Evolutionary conservation across 2,797 vertebrate species (phyloP).

Genomic region (Remorina albescens): DNA sequence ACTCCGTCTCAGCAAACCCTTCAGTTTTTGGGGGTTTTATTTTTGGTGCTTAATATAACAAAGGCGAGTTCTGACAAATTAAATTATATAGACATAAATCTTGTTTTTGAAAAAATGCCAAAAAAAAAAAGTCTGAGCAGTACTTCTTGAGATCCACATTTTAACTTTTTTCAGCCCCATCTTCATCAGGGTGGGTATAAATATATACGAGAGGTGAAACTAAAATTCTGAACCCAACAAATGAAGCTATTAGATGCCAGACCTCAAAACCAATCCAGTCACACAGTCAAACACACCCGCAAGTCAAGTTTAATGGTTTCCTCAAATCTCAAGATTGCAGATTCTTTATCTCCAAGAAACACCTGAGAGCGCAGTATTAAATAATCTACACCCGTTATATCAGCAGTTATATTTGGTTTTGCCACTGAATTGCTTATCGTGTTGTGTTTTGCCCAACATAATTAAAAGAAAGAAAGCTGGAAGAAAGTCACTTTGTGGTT

Average conservation of each 20-base stretch:
- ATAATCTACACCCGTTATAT: slow-evolving; percentile 30
- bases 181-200: neutral
- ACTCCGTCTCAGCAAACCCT: slow-evolving; percentile 24
- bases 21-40: neutral
- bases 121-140: neutral
- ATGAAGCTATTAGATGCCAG: slow-evolving; percentile 21
- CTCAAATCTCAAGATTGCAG: slow-evolving; percentile 53
- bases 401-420: slow-evolving; percentile 19
- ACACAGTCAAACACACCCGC: slow-evolving; percentile 39
- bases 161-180: neutral
- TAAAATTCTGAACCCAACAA: slow-evolving; percentile 6
- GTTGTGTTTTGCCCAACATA: slow-evolving; percentile 20
- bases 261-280: slow-evolving; percentile 21
- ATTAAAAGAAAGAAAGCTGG: slow-evolving; percentile 28
- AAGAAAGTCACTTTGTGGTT: slow-evolving; percentile 8
- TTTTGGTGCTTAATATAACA: neutral
- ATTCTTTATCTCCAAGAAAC: slow-evolving; percentile 63
- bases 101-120: neutral
- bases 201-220: neutral
- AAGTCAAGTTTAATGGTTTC: slow-evolving; percentile 43
- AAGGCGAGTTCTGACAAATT: too few species aligned
- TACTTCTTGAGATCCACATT: neutral
- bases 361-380: slow-evolving; percentile 47
- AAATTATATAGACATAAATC: neutral
- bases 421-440: slow-evolving; percentile 1